Percentiles rank a stretch among this genome's conserved stretches.
Conservation (phyloP, 2,888 invertebrate genomes). For the Drosophila mettleri region DNA sequence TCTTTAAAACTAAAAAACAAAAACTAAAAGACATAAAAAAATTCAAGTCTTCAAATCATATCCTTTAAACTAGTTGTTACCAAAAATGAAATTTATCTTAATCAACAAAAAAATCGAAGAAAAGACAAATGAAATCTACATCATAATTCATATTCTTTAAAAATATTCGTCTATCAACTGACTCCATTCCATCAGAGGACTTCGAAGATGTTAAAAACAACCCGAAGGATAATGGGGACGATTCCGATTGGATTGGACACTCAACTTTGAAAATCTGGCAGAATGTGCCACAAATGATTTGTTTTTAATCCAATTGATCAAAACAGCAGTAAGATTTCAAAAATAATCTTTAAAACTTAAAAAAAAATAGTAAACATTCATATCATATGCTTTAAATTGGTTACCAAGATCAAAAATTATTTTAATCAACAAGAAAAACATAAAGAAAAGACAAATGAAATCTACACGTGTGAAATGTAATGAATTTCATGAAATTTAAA, state of each 20-base stretch:
- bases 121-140: neutral
- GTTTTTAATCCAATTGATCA: conserved; percentile 12
- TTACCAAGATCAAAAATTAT: neutral
- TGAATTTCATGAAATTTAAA: neutral
- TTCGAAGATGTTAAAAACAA: too few species aligned
- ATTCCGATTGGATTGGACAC: too few species aligned
- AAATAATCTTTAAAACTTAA: conserved; percentile 16
- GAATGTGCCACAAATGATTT: neutral
- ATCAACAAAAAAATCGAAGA: neutral
- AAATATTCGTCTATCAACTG: too few species aligned
- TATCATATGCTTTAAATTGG: neutral
- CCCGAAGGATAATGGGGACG: too few species aligned
- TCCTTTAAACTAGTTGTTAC: neutral
- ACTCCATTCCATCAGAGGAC: too few species aligned
- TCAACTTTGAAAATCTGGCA: neutral
- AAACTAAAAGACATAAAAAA: too few species aligned
- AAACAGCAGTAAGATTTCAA: neutral
- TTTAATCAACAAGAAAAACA: neutral
- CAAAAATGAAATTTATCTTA: neutral
- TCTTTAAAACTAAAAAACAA: conserved; percentile 1
- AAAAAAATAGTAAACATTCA: neutral
- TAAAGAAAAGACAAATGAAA: neutral
- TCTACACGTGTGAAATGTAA: too few species aligned
- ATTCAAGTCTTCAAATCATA: neutral
- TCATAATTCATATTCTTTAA: too few species aligned